Base-by-base conservation (phyloP, 1,140 invertebrate genomes). In the Calosoma granatense region DNA sequence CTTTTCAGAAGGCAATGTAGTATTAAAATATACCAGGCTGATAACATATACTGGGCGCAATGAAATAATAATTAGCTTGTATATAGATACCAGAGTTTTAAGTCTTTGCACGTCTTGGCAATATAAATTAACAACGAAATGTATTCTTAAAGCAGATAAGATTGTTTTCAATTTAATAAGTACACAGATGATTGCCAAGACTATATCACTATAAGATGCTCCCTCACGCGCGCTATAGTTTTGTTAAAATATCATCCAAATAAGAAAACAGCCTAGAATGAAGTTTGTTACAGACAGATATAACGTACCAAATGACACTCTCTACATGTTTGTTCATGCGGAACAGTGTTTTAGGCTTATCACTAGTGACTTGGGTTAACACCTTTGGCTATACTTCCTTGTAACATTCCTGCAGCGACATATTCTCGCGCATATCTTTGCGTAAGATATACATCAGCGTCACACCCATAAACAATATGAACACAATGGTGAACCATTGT, bases 381-480 rank as follows among this genome's bases (percentile, higher is more conserved):
- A 17, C 41, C 41, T 47, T 47, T 6, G 41, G 41, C 41, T 47
- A 47, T 47, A 47, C 17, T 11, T 17, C 3, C 3, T 47, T 47
- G 17, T 47, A 47, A 17, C 41, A 47, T 17, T 47, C 41, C 17
- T 47, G 41, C 6, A 47, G 4, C 17, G 41, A 17, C 3, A 3
- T 47, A 47, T 47, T 47, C 6, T 6, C 15, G 4, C 15, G 6
- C n/a, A 36, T 36, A 17, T 47, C 41, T 17, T 17, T 47, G 20
- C 51, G 22, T 53, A 60, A 22, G 15, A 63, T 41, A 30, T 60
- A 60, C 1, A 59, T 53, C 17, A 67, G 17, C 36, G 61, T 20
- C 14, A 65, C 22, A 17, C 55, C 61, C 51, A 68, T 47, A 21
- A 63, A 20, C 6, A 68, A 11, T 17, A 65, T 56, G 14, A 66